Percentiles rank a stretch among this genome's conserved stretches.
Conservation (phyloP, 2,888 invertebrate genomes). For the Glyphotaelius pellucidus region DNA sequence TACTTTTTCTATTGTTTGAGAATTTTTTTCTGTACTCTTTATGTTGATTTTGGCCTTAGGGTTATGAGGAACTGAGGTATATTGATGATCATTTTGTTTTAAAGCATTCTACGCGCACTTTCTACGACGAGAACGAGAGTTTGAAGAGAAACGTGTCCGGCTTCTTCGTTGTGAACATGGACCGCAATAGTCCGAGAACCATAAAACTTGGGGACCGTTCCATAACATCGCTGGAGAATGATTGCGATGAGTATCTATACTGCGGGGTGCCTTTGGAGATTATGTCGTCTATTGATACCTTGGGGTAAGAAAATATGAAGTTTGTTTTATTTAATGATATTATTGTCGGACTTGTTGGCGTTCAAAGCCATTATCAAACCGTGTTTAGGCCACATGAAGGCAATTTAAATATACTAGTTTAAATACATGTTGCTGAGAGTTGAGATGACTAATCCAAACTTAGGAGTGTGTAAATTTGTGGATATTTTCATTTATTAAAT, state of each 20-base stretch:
- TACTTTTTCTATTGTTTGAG: too few relatives aligned
- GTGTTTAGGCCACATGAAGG: too few relatives aligned
- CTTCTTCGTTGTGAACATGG: slow-evolving; percentile 70
- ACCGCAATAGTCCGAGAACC: slow-evolving; percentile 69
- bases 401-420: too few relatives aligned
- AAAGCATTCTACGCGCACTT: neutral
- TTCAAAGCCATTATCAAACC: too few relatives aligned
- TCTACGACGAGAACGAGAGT: neutral
- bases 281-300: neutral
- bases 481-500: too few relatives aligned
- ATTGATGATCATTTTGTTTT: neutral
- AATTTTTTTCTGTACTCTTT: too few relatives aligned
- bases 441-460: too few relatives aligned
- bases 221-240: slow-evolving; percentile 66
- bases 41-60: too few relatives aligned
- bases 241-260: slow-evolving; percentile 72
- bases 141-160: slow-evolving; percentile 67
- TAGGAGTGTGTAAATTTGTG: too few relatives aligned
- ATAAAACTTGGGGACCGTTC: slow-evolving; percentile 28
- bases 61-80: neutral
- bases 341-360: too few relatives aligned
- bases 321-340: neutral
- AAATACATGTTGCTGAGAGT: too few relatives aligned
- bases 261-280: slow-evolving; percentile 75
- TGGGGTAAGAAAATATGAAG: neutral